phyloP scores from a whole-genome alignment of 2,797 vertebrate species.

The Anguilla obscura region DNA sequence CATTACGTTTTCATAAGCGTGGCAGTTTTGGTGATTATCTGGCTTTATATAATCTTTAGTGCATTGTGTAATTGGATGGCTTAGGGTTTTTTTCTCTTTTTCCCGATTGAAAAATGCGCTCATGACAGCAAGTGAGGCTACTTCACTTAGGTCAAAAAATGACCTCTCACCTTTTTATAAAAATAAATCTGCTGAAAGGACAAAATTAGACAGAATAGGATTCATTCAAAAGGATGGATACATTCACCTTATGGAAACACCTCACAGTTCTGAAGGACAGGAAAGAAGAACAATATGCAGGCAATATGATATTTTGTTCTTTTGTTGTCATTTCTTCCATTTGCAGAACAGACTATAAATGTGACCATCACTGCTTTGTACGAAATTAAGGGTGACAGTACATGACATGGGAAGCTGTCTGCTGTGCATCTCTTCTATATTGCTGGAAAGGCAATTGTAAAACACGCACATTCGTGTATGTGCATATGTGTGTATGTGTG shows the following conservation, averaged over 20 bases:
- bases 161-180: slow-evolving; percentile 21
- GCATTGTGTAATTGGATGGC: slow-evolving; percentile 36
- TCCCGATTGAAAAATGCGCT: not conserved
- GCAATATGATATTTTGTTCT: not conserved
- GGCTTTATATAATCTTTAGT: slow-evolving; percentile 11
- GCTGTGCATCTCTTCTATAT: not conserved
- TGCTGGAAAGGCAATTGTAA: not conserved
- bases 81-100: slow-evolving; percentile 10
- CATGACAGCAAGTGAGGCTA: not conserved
- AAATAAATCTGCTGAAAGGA: slow-evolving; percentile 22
- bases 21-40: slow-evolving; percentile 34
- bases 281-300: not conserved
- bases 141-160: not conserved
- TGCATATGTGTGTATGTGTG: too few relatives aligned
- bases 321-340: not conserved
- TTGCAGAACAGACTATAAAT: not conserved
- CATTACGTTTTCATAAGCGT: slow-evolving; percentile 24
- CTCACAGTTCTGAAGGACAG: not conserved
- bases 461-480: not conserved
- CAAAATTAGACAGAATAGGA: not conserved
- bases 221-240: not conserved
- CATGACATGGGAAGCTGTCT: not conserved
- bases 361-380: not conserved
- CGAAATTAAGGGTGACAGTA: not conserved
- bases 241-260: not conserved